A percentile compares a stretch with the other conserved stretches of the same genome.
Evolutionary conservation across 2,113 vertebrate species (phyloP).

Genomic region (Pluvianellus socialis): DNA sequence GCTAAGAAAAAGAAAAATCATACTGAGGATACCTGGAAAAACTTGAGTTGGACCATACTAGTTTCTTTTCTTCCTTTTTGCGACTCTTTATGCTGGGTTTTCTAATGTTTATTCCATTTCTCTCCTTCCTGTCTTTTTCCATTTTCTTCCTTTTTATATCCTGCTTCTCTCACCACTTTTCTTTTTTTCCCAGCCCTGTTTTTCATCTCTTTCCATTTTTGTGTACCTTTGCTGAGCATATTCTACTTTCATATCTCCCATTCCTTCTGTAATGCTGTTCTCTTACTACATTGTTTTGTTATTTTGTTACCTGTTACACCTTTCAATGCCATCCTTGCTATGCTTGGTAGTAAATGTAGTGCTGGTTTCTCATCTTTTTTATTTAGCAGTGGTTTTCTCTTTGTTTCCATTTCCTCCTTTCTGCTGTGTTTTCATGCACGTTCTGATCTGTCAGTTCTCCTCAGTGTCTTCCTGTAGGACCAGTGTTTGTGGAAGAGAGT

Average conservation of each 20-base stretch:
- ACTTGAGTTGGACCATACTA: background rate
- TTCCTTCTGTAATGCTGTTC: background rate
- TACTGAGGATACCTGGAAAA: background rate
- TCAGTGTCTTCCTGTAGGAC: background rate
- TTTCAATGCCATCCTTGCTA: background rate
- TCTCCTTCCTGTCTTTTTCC: background rate
- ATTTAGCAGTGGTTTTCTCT: background rate
- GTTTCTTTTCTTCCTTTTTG: background rate
- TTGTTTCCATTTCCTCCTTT: background rate
- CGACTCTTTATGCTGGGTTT: background rate
- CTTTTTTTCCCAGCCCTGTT: background rate
- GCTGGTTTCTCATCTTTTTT: background rate
- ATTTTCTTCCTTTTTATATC: background rate
- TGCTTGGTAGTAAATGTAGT: background rate
- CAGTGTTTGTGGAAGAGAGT: background rate
- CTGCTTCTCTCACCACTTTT: background rate
- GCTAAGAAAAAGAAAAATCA: background rate
- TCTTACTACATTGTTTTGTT: background rate
- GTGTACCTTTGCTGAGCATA: background rate
- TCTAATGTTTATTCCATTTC: background rate
- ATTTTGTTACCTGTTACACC: background rate
- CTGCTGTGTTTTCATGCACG: background rate
- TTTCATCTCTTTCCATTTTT: background rate
- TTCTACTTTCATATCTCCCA: accelerated
- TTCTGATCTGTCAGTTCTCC: background rate